Evolutionary conservation across 2,888 invertebrate species (phyloP), one percentile per base, ranked within the genome.

Genomic region (Mystacides longicornis): DNA sequence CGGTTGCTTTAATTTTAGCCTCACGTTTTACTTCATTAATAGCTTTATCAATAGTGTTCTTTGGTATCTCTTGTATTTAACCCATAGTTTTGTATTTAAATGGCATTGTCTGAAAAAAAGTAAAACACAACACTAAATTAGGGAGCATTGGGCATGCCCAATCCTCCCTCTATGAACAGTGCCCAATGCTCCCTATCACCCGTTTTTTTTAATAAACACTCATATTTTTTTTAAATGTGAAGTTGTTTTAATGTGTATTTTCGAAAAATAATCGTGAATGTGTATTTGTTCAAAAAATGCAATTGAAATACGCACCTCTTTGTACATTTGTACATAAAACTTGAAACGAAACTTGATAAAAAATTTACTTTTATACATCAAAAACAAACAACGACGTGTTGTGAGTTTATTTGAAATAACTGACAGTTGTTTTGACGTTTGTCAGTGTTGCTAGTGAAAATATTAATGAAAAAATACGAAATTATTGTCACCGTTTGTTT

Each of bases 101-200:
- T 4, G 43, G 43, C 43, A 43, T 43, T n/a, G 7, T 43, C 43
- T 43, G 5, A 43, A 18, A 43, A 43, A 43, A 11, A 43, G 16
- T 14, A 43, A 11, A 43, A 43, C 7, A 43, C 16, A 43, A 5
- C 7, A 5, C 7, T 43, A 11, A 11, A 45, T 20, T 3, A 45
- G 45, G 45, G 45, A 45, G 21, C 45, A 20, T 45, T 45, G 45
- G 45, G 45, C 21, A 45, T 45, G 45, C 21, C 21, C 45, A 45
- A 45, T 45, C 45, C 45, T 45, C 45, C 45, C 45, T 45, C 45
- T 45, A 19, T 5, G 20, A 20, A 19, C 45, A 45, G 45, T 45
- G 45, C 45, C 45, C 45, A 45, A 45, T 45, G 45, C 45, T 45
- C 45, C 45, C 45, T 45, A 21, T 45, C 45, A 45, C 45, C 14